Conservation (phyloP, 2,888 invertebrate species). For the Stenodema calcarata region DNA sequence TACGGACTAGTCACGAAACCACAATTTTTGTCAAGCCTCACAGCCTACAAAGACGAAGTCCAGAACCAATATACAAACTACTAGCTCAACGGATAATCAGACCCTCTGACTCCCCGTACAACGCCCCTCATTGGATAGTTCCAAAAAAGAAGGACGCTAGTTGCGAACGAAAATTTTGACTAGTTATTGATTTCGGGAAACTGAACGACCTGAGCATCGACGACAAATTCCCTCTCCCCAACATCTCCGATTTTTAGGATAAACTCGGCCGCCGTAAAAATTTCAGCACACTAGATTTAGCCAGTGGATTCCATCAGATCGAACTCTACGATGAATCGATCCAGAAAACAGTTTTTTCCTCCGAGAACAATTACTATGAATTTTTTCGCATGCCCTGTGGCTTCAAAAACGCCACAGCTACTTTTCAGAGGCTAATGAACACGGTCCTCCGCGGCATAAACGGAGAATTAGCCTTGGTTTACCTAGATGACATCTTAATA, state of each 20-base stretch:
- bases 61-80: too few species aligned
- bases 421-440: slow-evolving; percentile 37
- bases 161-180: slow-evolving; percentile 26
- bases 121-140: slow-evolving; percentile 40
- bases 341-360: slow-evolving; percentile 43
- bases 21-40: too few species aligned
- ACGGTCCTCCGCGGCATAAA: too few species aligned
- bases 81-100: too few species aligned
- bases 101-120: slow-evolving; percentile 36
- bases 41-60: too few species aligned
- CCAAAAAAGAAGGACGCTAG: slow-evolving; percentile 38
- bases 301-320: not conserved
- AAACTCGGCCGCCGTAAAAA: slow-evolving; percentile 17
- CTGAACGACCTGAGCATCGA: slow-evolving; percentile 40
- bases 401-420: slow-evolving; percentile 34
- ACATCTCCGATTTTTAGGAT: slow-evolving; percentile 43
- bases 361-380: slow-evolving; percentile 37
- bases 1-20: too few species aligned
- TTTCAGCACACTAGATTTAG: not conserved
- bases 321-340: not conserved
- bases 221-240: slow-evolving; percentile 45
- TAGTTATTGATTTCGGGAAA: slow-evolving; percentile 46
- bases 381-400: slow-evolving; percentile 48
- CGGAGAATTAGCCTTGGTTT: too few species aligned
- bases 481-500: too few species aligned